These are phyloP conservation scores for Agriopis leucophaearia DNA, from an alignment of 2,888 invertebrate genomes.

Conservation along the genomic window DNA sequence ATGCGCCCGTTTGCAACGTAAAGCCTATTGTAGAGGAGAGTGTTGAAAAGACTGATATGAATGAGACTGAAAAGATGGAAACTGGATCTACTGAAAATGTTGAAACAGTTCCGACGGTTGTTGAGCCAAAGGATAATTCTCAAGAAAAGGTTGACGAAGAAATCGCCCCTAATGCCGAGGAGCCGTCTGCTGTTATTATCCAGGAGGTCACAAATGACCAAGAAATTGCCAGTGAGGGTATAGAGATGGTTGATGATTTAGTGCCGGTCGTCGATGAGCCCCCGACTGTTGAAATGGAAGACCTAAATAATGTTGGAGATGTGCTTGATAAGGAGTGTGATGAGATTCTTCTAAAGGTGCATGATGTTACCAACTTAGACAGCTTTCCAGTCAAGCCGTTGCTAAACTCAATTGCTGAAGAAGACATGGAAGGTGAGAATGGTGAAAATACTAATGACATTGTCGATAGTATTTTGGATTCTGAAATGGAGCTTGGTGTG, in stretches of 20 bases:
- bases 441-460: constrained; percentile 70
- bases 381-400: constrained; percentile 74
- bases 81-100: constrained; percentile 51
- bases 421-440: constrained; percentile 75
- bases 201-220: constrained; percentile 70
- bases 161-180: constrained; percentile 54
- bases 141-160: constrained; percentile 53
- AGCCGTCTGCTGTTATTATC: constrained; percentile 60
- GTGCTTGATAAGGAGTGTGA: constrained; percentile 82
- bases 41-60: constrained; percentile 63
- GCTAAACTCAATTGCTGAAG: constrained; percentile 73
- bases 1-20: constrained; percentile 55
- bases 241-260: constrained; percentile 67
- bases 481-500: constrained; percentile 73
- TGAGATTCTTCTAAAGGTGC: constrained; percentile 80
- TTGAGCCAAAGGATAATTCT: constrained; percentile 59
- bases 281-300: constrained; percentile 69
- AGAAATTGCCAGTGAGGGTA: constrained; percentile 61
- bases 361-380: constrained; percentile 78
- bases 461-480: constrained; percentile 76
- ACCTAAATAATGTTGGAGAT: constrained; percentile 52
- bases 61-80: constrained; percentile 68
- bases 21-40: constrained; percentile 66
- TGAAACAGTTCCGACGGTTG: constrained; percentile 45
- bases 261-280: constrained; percentile 74